Conservation (phyloP, 1,140 invertebrate species). For the Drosophila saltans region DNA sequence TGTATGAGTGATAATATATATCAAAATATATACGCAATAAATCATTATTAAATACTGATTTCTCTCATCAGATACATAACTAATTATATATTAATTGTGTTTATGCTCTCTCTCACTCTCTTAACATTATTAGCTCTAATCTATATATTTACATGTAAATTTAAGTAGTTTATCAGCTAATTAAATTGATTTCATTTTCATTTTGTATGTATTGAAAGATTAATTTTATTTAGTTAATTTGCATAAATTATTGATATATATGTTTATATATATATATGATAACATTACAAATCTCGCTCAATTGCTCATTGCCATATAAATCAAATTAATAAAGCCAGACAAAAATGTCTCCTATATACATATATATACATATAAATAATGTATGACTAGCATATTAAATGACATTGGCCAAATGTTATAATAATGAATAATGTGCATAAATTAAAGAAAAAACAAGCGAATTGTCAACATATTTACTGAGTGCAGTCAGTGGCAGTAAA, state of each 20-base stretch:
- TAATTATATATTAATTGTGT: too few species aligned
- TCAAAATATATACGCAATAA: too few species aligned
- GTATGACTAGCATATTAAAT: constrained; percentile 41
- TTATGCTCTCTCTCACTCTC: too few species aligned
- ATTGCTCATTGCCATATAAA: constrained; percentile 2
- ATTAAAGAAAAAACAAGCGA: too few species aligned
- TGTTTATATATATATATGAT: background rate
- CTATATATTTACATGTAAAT: background rate
- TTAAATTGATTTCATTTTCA: background rate
- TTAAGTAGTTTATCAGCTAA: background rate
- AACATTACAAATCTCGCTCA: constrained; percentile 1
- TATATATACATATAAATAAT: background rate
- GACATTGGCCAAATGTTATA: constrained; percentile 36
- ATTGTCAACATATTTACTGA: constrained; percentile 1
- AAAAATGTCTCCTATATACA: background rate
- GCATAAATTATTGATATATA: background rate
- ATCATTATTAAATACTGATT: too few species aligned
- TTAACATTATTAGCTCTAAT: too few species aligned
- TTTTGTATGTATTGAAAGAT: background rate
- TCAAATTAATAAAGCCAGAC: constrained; percentile 3
- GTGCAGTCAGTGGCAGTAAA: background rate
- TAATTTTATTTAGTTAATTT: constrained; percentile 13
- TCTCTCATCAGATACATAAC: too few species aligned
- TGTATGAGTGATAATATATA: too few species aligned
- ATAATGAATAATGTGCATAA: background rate